phyloP scores from a whole-genome alignment of 2,113 vertebrate genomes.

The Nothocercus julius region DNA sequence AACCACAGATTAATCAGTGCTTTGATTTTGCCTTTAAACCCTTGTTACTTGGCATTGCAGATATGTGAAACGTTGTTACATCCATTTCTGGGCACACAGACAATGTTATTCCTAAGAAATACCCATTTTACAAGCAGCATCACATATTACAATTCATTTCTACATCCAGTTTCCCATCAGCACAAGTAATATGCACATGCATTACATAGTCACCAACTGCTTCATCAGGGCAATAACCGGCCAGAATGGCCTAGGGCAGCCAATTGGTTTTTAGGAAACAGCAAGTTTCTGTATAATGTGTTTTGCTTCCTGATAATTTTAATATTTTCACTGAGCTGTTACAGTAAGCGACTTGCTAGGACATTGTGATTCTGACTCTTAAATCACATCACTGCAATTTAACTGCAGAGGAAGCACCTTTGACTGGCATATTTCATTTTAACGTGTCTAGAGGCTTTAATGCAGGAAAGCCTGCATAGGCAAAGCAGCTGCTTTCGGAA shows the following conservation, averaged over 20 bases:
- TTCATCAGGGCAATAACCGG: background rate
- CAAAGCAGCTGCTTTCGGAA: background rate
- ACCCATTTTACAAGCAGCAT: background rate
- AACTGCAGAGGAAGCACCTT: background rate
- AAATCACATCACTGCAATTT: background rate
- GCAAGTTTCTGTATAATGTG: background rate
- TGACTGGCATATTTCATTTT: background rate
- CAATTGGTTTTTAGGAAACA: background rate
- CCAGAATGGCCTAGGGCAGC: background rate
- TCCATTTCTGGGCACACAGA: background rate
- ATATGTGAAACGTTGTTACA: background rate
- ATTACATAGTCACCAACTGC: background rate
- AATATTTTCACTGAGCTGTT: background rate
- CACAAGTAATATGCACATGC: background rate
- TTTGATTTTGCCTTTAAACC: background rate
- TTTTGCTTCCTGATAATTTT: slow-evolving; percentile 4
- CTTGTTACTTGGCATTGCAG: background rate
- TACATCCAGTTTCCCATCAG: background rate
- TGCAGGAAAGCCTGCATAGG: background rate
- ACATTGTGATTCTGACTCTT: background rate
- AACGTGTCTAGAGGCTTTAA: background rate
- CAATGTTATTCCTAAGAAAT: background rate
- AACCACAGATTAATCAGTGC: background rate
- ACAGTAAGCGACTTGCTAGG: background rate
- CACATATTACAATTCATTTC: background rate